phyloP scores from a whole-genome alignment of 2,113 vertebrate genomes.

The Lonchura striata region DNA sequence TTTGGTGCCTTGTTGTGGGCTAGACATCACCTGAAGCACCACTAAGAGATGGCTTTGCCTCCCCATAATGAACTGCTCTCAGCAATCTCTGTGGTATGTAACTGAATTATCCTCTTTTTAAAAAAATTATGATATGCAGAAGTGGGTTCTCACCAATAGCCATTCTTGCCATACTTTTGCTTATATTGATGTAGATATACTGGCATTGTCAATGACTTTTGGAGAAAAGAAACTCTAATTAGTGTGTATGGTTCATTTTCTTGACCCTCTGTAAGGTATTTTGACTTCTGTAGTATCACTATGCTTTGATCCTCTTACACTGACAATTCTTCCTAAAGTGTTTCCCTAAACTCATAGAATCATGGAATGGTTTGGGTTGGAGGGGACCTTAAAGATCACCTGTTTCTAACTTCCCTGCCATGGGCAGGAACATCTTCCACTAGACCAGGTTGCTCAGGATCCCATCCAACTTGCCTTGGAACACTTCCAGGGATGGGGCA shows the following conservation, averaged over 20 bases:
- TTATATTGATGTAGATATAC: background rate
- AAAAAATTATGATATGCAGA: background rate
- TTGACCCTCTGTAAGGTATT: background rate
- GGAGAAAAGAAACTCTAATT: background rate
- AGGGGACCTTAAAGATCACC: background rate
- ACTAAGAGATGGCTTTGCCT: background rate
- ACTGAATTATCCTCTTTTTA: background rate
- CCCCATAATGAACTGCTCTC: background rate
- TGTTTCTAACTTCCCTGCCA: background rate
- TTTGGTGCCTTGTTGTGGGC: background rate
- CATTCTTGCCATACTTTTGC: background rate
- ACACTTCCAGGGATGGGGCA: background rate
- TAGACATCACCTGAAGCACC: constrained; percentile 20
- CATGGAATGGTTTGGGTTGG: background rate
- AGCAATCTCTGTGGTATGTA: background rate
- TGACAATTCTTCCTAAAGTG: background rate
- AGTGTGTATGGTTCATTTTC: background rate
- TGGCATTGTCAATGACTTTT: background rate
- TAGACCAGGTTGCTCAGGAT: background rate
- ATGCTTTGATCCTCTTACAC: background rate
- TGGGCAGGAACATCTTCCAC: background rate
- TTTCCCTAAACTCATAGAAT: background rate
- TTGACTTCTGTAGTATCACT: background rate
- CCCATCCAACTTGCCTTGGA: background rate
- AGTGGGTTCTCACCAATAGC: background rate